Evolutionary conservation across 2,113 vertebrate species (phyloP).

Genomic region (Dicentrarchus labrax): DNA sequence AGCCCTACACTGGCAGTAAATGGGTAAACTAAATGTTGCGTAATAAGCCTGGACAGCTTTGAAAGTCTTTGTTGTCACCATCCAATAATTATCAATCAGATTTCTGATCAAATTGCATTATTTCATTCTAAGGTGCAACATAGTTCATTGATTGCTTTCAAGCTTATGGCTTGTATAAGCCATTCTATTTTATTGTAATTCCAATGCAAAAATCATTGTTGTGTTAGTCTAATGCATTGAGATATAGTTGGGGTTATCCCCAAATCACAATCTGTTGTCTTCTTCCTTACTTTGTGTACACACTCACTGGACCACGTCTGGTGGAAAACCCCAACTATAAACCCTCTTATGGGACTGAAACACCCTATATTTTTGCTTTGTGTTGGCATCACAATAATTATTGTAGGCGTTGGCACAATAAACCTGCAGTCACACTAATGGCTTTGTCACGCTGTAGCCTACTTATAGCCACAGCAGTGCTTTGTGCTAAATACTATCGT

Average conservation of each 20-base stretch:
- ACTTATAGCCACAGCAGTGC: neutral
- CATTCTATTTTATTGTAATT: neutral
- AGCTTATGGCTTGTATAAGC: neutral
- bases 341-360: neutral
- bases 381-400: neutral
- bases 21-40: constrained; percentile 48
- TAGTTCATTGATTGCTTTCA: neutral
- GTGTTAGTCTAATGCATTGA: neutral
- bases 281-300: neutral
- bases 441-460: neutral
- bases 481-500: neutral
- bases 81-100: constrained; percentile 34
- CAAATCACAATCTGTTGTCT: neutral
- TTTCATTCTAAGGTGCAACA: neutral
- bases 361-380: neutral
- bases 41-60: constrained; percentile 52
- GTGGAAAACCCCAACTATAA: constrained; percentile 5
- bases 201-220: neutral
- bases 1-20: constrained; percentile 62
- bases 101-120: constrained; percentile 14
- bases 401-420: neutral
- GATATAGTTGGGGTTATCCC: constrained; percentile 7
- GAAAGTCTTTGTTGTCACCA: constrained; percentile 34
- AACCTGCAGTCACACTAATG: neutral
- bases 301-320: neutral